phyloP scores from a whole-genome alignment of 2,113 vertebrate genomes.

The Anseranas semipalmata region DNA sequence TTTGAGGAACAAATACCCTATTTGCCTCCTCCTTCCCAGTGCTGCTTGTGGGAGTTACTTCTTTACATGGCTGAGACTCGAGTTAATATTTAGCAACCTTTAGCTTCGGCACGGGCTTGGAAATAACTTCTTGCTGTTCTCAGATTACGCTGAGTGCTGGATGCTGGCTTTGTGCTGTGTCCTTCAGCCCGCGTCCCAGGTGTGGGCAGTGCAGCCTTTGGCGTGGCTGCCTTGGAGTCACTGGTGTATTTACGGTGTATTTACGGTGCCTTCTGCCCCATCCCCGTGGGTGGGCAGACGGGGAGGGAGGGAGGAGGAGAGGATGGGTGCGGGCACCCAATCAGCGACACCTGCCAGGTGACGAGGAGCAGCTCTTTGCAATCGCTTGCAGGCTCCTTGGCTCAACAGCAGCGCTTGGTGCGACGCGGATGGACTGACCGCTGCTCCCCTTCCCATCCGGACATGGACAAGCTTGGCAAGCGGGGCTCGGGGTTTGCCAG shows the following conservation, averaged over 20 bases:
- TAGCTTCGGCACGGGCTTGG: not conserved
- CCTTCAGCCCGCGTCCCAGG: not conserved
- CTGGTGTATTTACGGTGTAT: not conserved
- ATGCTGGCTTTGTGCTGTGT: not conserved
- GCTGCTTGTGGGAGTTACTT: not conserved
- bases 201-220: not conserved
- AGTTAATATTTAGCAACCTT: not conserved
- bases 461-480: conserved; percentile 17
- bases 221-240: not conserved
- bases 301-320: not conserved
- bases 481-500: not conserved
- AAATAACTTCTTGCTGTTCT: not conserved
- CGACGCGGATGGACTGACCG: not conserved
- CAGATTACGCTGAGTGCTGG: not conserved
- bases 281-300: fast-evolving
- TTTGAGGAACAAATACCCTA: fast-evolving
- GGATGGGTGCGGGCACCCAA: not conserved
- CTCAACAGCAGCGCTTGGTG: fast-evolving
- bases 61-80: not conserved
- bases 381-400: fast-evolving
- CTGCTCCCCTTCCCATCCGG: fast-evolving
- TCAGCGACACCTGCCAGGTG: not conserved
- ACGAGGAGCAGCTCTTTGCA: fast-evolving
- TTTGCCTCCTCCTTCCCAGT: not conserved
- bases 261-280: not conserved